Evolutionary conservation across 2,888 invertebrate genomes (phyloP), one percentile per base, ranked within the genome.

Genomic region (Ophraella communa): DNA sequence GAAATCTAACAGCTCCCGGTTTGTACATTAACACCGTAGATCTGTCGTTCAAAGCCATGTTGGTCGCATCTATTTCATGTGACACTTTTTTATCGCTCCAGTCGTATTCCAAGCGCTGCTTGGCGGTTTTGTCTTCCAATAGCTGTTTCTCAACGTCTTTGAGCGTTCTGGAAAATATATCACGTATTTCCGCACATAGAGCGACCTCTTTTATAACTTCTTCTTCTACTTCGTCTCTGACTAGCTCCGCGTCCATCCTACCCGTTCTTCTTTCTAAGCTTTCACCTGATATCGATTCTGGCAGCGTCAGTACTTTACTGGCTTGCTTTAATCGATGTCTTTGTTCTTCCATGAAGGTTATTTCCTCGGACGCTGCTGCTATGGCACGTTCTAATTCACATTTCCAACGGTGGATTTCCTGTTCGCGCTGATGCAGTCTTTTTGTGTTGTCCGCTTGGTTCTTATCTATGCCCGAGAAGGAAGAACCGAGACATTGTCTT

Each of bases 41-140:
- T 75, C 86, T 86, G 53, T 92, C 89, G 65, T 87, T 89, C 4
- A 95, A 83, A 8, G 88, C 85, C 44, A 90, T 84, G 78, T 91
- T 91, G 0, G 82, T 81, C 0, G 90, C 82, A 74, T 95, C 95
- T 3, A 93, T 89, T 20, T 52, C 30, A 42, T 55, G 55, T 2
- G 62, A 27, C 10, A 42, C 52, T 42, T 60, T 87, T 83, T 96
- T 96, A 77, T 96, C 94, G 74, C 94, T 94, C 94, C 95, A 96
- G 79, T 96, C 95, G 76, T 89, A 91, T 82, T 96, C 96, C 64
- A 96, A 84, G 45, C 90, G 53, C 70, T 91, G 88, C 78, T 96
- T 95, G 0, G 91, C 90, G 14, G 92, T 89, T 76, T 92, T 91
- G 76, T 94, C 90, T 72, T 91, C 87, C 24, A 87, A 77, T 77